Base-by-base conservation (phyloP, 2,113 vertebrate genomes). In the Eublepharis macularius region DNA sequence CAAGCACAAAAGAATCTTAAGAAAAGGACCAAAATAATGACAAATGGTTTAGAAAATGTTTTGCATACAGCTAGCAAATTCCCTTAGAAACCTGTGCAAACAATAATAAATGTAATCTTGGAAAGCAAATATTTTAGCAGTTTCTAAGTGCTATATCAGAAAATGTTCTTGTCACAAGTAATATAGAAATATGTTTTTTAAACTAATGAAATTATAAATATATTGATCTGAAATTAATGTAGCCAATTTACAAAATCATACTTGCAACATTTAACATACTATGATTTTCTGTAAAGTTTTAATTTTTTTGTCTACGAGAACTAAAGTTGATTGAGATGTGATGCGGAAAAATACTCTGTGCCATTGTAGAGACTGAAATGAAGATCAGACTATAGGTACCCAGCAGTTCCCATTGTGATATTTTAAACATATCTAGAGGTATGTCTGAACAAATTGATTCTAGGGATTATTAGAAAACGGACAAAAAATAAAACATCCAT, bases 61-160 rank as follows among this genome's bases (percentile, higher is more conserved):
- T 57, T 75, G 34, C 77, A 79, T 54, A 81, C 10, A 54, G 70
- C 13, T 45, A 77, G 13, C 34, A 66, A 45, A 54, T 85, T 79
- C 54, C 57, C 70, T 34, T 74, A 74, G 60, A 19, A 89, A 45
- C 10, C 21, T 70, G 34, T 88, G 83, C 21, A 73, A 82, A 92
- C 78, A 69, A 32, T 26, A 87, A 81, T 12, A 19, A 54, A 57
- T 63, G 13, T 69, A 45, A 87, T 92, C 41, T n/a, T 81, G 57
- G 54, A 47, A 88, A 86, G 78, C 4, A 51, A 57, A 75, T 82
- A 29, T 16, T 2, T 88, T 89, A 26, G 74, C 82, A 84, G 75
- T 16, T 69, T 69, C 89, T 91, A 79, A 47, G n/a, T 36, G 24
- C 47, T 41, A 21, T 51, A 54, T 57, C 60, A 81, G 5, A 47